These are phyloP conservation scores for Subanguina moxae DNA, from an alignment of 1,140 invertebrate genomes.

Conservation along the genomic window DNA sequence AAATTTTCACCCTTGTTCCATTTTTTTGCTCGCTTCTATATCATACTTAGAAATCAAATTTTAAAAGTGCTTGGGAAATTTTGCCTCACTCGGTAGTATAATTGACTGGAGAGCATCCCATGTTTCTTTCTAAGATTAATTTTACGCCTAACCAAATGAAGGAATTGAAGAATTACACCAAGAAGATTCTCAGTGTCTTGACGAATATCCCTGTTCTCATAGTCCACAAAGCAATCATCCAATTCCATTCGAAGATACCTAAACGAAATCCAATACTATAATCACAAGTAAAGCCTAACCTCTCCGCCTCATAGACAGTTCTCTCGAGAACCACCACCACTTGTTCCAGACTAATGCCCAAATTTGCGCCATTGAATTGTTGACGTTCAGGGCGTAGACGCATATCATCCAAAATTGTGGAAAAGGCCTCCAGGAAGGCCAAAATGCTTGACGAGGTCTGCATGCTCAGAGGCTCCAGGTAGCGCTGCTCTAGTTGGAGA, in stretches of 20 bases:
- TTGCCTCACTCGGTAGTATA: no score
- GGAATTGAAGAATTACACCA: conserved; percentile 28
- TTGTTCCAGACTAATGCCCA: conserved; percentile 12
- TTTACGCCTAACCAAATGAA: conserved; percentile 32
- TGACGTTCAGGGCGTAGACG: not conserved
- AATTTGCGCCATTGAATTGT: conserved; percentile 10
- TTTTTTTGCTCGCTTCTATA: no score
- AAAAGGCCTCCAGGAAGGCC: conserved; percentile 5
- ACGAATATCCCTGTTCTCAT: conserved; percentile 15
- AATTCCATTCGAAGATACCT: conserved; percentile 1
- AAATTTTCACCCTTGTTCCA: no score
- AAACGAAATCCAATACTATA: conserved; percentile 1
- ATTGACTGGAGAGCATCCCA: no score
- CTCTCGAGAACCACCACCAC: conserved; percentile 31
- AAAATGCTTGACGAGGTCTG: conserved; percentile 8
- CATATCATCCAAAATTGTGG: not conserved
- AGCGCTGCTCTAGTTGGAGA: conserved; percentile 31
- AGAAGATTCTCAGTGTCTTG: conserved; percentile 27
- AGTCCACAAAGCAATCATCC: conserved; percentile 6
- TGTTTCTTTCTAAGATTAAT: no score
- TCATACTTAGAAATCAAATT: no score
- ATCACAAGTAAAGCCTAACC: conserved; percentile 12
- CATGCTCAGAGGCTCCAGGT: conserved; percentile 10
- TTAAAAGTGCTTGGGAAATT: no score
- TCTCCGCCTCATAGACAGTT: conserved; percentile 33